phyloP scores from a whole-genome alignment of 1,140 invertebrate genomes.

The Chironomus striatipennis region DNA sequence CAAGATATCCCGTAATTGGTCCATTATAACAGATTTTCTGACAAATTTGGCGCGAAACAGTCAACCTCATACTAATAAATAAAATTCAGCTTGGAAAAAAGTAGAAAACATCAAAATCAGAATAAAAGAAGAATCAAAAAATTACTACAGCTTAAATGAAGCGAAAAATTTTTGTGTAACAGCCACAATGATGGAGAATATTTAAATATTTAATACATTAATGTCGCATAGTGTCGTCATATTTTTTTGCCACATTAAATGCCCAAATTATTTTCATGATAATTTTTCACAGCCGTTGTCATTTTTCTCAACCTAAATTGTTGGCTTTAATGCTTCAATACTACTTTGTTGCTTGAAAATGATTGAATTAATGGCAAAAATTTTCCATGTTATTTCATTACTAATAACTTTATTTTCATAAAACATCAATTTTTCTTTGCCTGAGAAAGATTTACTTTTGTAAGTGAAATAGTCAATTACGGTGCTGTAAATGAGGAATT shows the following conservation, averaged over 20 bases:
- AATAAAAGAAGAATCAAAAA: too few species aligned
- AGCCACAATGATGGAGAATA: neutral
- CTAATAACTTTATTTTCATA: neutral
- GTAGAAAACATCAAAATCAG: too few species aligned
- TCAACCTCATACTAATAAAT: neutral
- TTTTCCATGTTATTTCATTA: neutral
- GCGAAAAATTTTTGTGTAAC: neutral
- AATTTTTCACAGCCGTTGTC: neutral
- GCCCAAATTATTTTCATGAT: neutral
- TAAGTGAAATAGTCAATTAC: too few species aligned
- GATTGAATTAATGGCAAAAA: too few species aligned
- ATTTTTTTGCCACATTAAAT: neutral
- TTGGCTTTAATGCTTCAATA: too few species aligned
- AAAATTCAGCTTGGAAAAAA: neutral
- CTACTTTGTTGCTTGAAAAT: too few species aligned
- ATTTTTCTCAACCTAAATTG: too few species aligned
- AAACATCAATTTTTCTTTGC: too few species aligned
- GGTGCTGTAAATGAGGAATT: too few species aligned
- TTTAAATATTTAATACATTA: slow-evolving; percentile 10
- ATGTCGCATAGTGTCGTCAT: neutral
- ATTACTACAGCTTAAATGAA: neutral
- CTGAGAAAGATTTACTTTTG: too few species aligned
- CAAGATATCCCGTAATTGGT: too few species aligned
- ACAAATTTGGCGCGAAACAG: neutral
- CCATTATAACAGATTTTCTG: too few species aligned